Evolutionary conservation across 1,140 invertebrate genomes (phyloP), one percentile per base, ranked within the genome.

Genomic region (Magallana gigas): DNA sequence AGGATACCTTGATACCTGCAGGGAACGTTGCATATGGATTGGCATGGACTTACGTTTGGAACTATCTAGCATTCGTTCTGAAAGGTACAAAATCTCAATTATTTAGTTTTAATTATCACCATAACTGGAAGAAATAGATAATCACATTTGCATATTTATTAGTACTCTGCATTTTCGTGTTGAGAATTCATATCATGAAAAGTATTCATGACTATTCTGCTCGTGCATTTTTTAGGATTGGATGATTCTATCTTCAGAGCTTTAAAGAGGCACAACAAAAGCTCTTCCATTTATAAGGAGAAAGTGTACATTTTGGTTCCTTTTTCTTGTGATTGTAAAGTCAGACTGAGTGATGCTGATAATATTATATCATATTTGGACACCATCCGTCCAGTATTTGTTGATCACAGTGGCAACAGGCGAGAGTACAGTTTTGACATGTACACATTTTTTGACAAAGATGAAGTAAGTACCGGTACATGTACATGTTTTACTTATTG

Each of bases 11-110:
- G 7, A 14, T 87, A n/a, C 86, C 86, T 36, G 86, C 86, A n/a
- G 86, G 86, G 7, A 64, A 87, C 58, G 83, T 87, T 7, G 86
- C 86, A 0, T 84, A 87, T 80, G 86, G 86, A 64, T 36, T 87
- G 57, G 86, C 86, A 9, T 87, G 86, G 86, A 68, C 60, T n/a
- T 87, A 83, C 48, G 64, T 87, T 8, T 14, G 68, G 12, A 84
- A 84, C 57, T 87, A 87, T 59, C 29, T 87, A 6, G 23, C 12
- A 14, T 84, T 48, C 29, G 56, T 87, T n/a, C 64, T 87, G 16
- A 16, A 58, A 83, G 81, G 86, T 87, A 29, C 36, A 36, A 36
- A 3, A 36, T 36, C 36, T 36, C 36, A 36, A 36, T 36, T 36
- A 36, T 36, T 36, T 36, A 36, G 4, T 36, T 36, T 36, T 36